Conservation (phyloP, 2,888 invertebrate genomes). For the Anoplius nigerrimus region DNA sequence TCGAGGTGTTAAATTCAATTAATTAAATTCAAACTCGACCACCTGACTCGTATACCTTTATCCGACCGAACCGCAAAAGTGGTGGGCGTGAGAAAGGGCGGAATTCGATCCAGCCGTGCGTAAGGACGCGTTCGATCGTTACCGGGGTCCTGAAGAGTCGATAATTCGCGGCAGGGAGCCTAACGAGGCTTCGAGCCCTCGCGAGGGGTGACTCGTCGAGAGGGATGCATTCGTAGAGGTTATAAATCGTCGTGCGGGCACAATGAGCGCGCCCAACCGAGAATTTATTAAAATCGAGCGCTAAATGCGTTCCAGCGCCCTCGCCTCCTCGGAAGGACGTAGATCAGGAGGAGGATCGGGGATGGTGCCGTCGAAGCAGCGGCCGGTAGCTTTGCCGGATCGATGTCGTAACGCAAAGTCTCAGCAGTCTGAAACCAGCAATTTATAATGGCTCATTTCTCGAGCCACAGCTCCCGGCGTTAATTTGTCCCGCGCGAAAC, state of each 20-base stretch:
- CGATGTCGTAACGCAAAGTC: conserved; percentile 35
- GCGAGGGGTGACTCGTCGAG: not conserved
- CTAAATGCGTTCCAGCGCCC: conserved; percentile 11
- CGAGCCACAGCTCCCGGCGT: conserved; percentile 9
- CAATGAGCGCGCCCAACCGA: conserved; percentile 25
- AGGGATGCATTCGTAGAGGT: conserved; percentile 15
- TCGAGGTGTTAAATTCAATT: too few species aligned
- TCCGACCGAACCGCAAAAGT: too few species aligned
- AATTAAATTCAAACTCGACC: too few species aligned
- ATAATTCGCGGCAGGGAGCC: not conserved
- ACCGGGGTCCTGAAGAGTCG: too few species aligned
- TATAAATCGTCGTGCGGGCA: conserved; percentile 37
- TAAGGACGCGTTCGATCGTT: too few species aligned
- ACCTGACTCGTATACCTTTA: too few species aligned
- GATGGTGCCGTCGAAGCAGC: too few species aligned
- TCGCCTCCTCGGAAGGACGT: conserved; percentile 8
- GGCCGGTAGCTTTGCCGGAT: conserved; percentile 1
- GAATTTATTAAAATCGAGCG: conserved; percentile 46
- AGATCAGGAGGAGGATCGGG: conserved; percentile 33
- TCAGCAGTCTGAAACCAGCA: conserved; percentile 14
- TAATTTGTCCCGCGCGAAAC: conserved; percentile 28
- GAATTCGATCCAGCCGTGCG: too few species aligned
- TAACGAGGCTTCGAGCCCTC: not conserved
- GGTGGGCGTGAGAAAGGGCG: too few species aligned
- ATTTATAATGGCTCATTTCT: conserved; percentile 42